Percentiles rank a stretch among this genome's conserved stretches.
Evolutionary conservation across 2,797 vertebrate species (phyloP).

Genomic region (Crocidura indochinensis): DNA sequence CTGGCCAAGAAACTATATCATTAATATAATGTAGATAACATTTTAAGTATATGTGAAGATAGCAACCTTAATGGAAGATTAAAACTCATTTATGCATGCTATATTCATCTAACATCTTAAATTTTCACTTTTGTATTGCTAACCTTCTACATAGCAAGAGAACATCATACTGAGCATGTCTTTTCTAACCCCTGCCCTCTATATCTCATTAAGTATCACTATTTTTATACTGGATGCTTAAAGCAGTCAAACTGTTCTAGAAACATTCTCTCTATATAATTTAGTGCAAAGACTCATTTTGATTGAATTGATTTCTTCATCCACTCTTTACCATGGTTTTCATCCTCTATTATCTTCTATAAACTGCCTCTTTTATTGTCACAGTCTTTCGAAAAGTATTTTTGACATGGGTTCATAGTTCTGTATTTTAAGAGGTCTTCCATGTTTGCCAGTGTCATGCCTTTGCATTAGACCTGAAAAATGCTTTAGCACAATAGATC

Average conservation of each 20-base stretch:
- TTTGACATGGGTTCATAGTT: background rate
- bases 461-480: background rate
- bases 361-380: slow-evolving; percentile 40
- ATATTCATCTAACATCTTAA: slow-evolving; percentile 16
- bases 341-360: background rate
- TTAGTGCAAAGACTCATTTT: background rate
- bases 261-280: background rate
- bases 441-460: background rate
- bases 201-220: background rate
- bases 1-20: background rate
- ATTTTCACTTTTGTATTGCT: background rate
- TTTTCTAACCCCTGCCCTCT: background rate
- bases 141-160: background rate
- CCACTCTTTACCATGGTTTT: background rate
- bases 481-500: background rate
- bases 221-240: background rate
- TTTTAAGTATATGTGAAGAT: background rate
- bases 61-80: background rate
- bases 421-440: background rate
- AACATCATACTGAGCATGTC: background rate
- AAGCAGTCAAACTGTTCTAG: background rate
- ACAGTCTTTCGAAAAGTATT: background rate
- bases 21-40: background rate
- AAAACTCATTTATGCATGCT: background rate
- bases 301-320: background rate